A percentile compares a stretch with the other conserved stretches of the same genome.
Conservation (phyloP, 1,140 invertebrate genomes). For the Phocides pigmalion region DNA sequence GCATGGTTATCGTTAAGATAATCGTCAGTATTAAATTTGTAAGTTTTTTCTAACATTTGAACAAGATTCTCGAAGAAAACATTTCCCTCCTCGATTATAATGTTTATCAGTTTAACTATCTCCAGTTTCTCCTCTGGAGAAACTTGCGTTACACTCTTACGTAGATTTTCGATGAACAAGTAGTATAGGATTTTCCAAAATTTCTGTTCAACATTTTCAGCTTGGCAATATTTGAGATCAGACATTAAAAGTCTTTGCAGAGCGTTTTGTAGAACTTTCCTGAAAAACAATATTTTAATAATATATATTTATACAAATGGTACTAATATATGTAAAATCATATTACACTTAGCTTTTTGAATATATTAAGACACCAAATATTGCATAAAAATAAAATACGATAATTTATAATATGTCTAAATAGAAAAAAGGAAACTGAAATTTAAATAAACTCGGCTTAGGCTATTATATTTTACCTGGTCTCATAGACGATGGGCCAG, state of each 20-base stretch:
- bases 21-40: constrained; percentile 89
- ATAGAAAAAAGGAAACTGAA: too few relatives aligned
- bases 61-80: constrained; percentile 91
- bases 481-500: constrained; percentile 66
- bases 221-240: constrained; percentile 94
- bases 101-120: constrained; percentile 87
- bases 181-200: constrained; percentile 97
- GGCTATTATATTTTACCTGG: too few relatives aligned
- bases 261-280: constrained; percentile 86
- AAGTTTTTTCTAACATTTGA: constrained; percentile 88
- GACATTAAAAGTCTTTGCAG: constrained; percentile 90
- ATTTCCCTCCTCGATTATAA: constrained; percentile 92
- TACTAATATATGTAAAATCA: too few relatives aligned
- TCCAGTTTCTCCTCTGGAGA: constrained; percentile 84
- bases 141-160: constrained; percentile 86
- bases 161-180: constrained; percentile 93
- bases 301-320: too few relatives aligned
- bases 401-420: too few relatives aligned
- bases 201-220: constrained; percentile 94
- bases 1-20: constrained; percentile 84
- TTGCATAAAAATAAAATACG: too few relatives aligned
- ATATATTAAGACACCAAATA: too few relatives aligned
- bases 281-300: constrained; percentile 56
- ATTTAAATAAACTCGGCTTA: too few relatives aligned
- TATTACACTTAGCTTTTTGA: too few relatives aligned